Conservation (phyloP, 2,113 vertebrate genomes). For the Micronisus gabar region DNA sequence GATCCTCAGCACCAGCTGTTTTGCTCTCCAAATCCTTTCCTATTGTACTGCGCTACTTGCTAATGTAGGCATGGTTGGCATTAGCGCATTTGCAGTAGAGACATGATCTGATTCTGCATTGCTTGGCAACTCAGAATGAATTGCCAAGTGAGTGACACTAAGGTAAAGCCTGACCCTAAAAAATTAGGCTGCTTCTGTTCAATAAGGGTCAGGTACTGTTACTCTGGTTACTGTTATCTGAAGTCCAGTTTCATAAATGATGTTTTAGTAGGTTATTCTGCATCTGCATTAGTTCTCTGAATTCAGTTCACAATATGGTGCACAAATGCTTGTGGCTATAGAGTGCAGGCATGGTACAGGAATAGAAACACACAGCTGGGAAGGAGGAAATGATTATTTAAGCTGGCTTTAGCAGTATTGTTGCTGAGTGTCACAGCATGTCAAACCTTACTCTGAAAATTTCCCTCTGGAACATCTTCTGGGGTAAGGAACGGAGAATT, state of each 20-base stretch:
- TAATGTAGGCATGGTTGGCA: accelerated
- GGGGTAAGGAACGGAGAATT: background rate
- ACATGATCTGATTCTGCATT: background rate
- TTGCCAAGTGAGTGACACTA: background rate
- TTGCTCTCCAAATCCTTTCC: background rate
- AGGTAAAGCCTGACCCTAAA: background rate
- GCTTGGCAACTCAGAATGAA: background rate
- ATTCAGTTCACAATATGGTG: background rate
- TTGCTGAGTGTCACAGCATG: background rate
- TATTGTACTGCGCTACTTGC: background rate
- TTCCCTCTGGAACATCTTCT: background rate
- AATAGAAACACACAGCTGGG: constrained; percentile 58
- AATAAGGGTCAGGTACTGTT: background rate
- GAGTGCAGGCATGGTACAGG: background rate
- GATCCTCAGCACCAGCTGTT: background rate
- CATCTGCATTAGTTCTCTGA: background rate
- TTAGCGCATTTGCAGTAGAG: accelerated
- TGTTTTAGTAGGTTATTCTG: background rate
- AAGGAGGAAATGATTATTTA: constrained; percentile 28
- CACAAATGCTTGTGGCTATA: background rate
- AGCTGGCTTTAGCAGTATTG: background rate
- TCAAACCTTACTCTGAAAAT: background rate
- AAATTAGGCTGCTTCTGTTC: background rate
- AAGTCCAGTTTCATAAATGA: background rate
- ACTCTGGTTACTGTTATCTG: background rate